A percentile compares a stretch with the other conserved stretches of the same genome.
Conservation (phyloP, 2,797 vertebrate species). For the Tangara arthus region DNA sequence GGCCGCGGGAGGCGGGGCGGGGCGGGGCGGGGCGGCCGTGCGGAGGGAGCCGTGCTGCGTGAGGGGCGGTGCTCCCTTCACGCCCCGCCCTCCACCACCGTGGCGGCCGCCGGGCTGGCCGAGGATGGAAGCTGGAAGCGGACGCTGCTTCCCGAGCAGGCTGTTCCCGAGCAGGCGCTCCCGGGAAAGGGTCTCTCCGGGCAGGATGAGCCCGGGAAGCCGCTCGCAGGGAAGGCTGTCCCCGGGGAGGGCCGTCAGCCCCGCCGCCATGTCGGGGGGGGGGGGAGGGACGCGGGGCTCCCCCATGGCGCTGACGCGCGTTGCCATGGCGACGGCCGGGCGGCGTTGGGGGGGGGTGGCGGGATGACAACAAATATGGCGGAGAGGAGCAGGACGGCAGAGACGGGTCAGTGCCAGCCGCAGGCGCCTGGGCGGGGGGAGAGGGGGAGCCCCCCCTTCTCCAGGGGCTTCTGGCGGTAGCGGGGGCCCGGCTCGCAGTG, state of each 20-base stretch:
- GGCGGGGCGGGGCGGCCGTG: neutral
- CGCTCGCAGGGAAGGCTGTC: neutral
- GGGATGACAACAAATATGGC: slow-evolving; percentile 79
- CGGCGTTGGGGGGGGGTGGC: slow-evolving; percentile 17
- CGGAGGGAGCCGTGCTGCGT: neutral
- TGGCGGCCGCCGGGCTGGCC: neutral
- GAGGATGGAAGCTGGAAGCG: accelerated
- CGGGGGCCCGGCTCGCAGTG: neutral
- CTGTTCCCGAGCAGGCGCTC: neutral
- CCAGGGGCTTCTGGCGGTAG: slow-evolving; percentile 12
- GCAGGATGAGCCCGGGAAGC: neutral
- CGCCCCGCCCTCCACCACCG: neutral
- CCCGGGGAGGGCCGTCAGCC: neutral
- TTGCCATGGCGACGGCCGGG: slow-evolving; percentile 49
- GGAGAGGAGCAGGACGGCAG: slow-evolving; percentile 76
- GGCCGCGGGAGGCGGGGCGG: neutral
- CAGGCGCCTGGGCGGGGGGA: slow-evolving; percentile 34
- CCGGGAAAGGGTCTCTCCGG: neutral
- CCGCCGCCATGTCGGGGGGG: neutral
- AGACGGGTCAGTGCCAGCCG: slow-evolving; percentile 76
- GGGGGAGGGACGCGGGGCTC: slow-evolving; percentile 3
- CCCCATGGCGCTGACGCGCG: slow-evolving; percentile 35
- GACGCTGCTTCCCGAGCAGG: neutral
- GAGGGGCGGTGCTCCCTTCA: neutral
- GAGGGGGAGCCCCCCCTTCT: neutral